These are phyloP conservation scores for Linnaemya vulpina DNA, from an alignment of 2,888 invertebrate species.

Conservation along the genomic window DNA sequence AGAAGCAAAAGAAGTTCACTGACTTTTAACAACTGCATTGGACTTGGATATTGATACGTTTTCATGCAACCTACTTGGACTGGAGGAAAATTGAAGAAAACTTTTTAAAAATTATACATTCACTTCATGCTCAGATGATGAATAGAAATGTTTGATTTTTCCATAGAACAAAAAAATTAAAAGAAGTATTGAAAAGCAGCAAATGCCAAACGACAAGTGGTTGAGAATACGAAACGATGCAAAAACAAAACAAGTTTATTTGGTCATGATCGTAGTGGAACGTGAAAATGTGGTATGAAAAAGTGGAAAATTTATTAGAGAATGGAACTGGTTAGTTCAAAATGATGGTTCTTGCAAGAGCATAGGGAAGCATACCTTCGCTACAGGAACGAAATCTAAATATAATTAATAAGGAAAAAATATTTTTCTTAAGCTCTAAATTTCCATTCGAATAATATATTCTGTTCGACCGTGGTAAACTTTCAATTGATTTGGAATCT, in stretches of 20 bases:
- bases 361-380: slow-evolving; percentile 1
- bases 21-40: slow-evolving; percentile 30
- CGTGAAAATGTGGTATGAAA: slow-evolving; percentile 45
- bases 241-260: slow-evolving; percentile 57
- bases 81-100: slow-evolving; percentile 38
- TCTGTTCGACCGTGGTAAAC: too few relatives aligned
- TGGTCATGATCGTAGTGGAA: slow-evolving; percentile 49
- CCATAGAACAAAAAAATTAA: slow-evolving; percentile 17
- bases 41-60: slow-evolving; percentile 6
- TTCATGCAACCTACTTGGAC: slow-evolving; percentile 3
- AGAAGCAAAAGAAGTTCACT: slow-evolving; percentile 50
- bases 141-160: slow-evolving; percentile 59
- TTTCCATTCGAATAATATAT: background rate
- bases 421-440: too few relatives aligned
- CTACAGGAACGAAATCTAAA: background rate
- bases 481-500: too few relatives aligned
- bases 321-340: slow-evolving; percentile 42
- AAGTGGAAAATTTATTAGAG: slow-evolving; percentile 59
- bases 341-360: slow-evolving; percentile 23
- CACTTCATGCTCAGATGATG: slow-evolving; percentile 53
- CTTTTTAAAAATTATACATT: slow-evolving; percentile 50
- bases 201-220: slow-evolving; percentile 53
- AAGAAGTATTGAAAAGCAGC: slow-evolving; percentile 8
- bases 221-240: slow-evolving; percentile 37
- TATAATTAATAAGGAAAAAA: too few relatives aligned